A percentile compares a stretch with the other conserved stretches of the same genome.
Conservation (phyloP, 2,797 vertebrate genomes). For the Sebastes melanostomus region DNA sequence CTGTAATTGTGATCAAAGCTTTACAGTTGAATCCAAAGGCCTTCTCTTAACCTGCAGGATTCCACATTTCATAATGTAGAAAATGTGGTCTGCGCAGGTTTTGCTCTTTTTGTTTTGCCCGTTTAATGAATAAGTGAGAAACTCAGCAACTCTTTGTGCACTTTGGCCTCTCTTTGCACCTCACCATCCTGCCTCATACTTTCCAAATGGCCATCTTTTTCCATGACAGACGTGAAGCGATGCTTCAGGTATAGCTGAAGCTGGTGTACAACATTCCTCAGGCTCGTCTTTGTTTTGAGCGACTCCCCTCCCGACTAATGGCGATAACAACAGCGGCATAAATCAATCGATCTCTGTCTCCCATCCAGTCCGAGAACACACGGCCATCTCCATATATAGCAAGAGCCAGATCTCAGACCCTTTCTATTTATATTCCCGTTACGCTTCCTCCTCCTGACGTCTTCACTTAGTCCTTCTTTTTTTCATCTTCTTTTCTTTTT, state of each 20-base stretch:
- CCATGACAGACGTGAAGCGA: conserved; percentile 27
- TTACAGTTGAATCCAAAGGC: background rate
- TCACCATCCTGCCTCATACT: background rate
- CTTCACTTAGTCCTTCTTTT: conserved; percentile 61
- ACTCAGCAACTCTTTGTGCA: conserved; percentile 15
- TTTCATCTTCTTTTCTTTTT: conserved; percentile 9
- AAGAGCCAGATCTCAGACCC: conserved; percentile 67
- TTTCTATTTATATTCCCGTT: conserved; percentile 81
- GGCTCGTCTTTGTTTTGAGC: conserved; percentile 41
- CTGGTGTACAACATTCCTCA: background rate
- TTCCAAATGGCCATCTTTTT: conserved; percentile 20
- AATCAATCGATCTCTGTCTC: conserved; percentile 67
- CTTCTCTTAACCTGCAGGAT: background rate
- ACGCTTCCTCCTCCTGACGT: conserved; percentile 69
- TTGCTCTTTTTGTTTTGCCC: background rate
- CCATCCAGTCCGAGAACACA: conserved; percentile 40
- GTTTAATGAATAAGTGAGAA: conserved; percentile 30
- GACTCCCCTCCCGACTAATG: conserved; percentile 21
- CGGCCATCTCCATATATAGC: conserved; percentile 83
- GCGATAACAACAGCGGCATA: conserved; percentile 45
- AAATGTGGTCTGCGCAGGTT: background rate
- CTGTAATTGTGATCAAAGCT: background rate
- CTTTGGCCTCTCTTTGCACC: conserved; percentile 7
- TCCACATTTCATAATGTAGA: background rate
- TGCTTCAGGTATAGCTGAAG: conserved; percentile 13